A percentile compares a stretch with the other conserved stretches of the same genome.
Evolutionary conservation across 2,888 invertebrate genomes (phyloP).

Genomic region (Idaea straminata): DNA sequence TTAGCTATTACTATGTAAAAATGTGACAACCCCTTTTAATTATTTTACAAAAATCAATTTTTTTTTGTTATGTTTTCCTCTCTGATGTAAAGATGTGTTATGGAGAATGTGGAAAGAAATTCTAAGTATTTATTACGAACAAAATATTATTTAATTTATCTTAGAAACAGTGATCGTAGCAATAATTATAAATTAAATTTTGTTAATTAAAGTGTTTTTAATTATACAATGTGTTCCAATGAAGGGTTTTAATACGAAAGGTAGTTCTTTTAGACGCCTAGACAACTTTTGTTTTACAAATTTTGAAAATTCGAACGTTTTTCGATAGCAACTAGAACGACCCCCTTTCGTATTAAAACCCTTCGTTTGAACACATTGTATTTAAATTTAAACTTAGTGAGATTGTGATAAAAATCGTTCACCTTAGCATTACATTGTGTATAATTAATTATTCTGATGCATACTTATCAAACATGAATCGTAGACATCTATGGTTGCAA

Average conservation of each 20-base stretch:
- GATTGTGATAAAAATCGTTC: conserved; percentile 13
- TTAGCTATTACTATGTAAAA: too few relatives aligned
- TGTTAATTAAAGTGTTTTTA: conserved; percentile 13
- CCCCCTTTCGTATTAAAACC: too few relatives aligned
- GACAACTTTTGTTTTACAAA: too few relatives aligned
- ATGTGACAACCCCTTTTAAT: too few relatives aligned
- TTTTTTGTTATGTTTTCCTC: neutral
- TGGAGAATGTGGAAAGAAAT: neutral
- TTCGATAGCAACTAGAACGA: too few relatives aligned
- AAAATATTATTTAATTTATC: conserved; percentile 28
- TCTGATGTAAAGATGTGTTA: neutral
- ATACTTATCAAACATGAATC: too few relatives aligned
- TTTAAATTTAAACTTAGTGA: conserved; percentile 11
- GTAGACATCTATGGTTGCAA: too few relatives aligned
- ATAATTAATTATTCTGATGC: too few relatives aligned
- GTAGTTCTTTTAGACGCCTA: too few relatives aligned
- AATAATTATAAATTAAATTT: conserved; percentile 24
- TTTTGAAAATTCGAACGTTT: too few relatives aligned
- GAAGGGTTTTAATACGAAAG: too few relatives aligned
- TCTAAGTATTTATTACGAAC: conserved; percentile 26
- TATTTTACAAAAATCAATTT: neutral
- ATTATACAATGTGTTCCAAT: neutral
- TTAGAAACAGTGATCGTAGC: conserved; percentile 40
- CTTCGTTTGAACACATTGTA: too few relatives aligned
- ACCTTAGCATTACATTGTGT: neutral